phyloP scores from a whole-genome alignment of 1,140 invertebrate species.

The Potamilus streckersoni region DNA sequence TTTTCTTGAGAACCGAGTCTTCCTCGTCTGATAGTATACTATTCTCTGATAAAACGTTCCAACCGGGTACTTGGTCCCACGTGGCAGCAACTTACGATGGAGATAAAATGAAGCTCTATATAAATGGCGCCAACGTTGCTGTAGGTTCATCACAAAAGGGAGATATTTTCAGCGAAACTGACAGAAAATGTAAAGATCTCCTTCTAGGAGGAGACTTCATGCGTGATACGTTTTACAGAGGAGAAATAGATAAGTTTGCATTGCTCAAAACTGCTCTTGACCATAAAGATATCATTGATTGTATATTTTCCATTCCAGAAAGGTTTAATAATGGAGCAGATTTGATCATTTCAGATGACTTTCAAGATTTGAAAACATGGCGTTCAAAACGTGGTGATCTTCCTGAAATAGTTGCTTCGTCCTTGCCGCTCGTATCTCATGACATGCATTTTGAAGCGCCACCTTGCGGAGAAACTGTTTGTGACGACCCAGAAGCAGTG shows the following conservation, averaged over 20 bases:
- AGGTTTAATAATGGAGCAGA: background rate
- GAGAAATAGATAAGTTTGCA: constrained; percentile 28
- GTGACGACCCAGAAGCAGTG: constrained; percentile 57
- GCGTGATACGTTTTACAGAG: constrained; percentile 12
- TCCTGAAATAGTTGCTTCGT: constrained; percentile 26
- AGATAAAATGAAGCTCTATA: constrained; percentile 35
- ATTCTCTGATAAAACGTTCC: constrained; percentile 28
- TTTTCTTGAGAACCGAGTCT: constrained; percentile 39
- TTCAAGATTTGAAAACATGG: constrained; percentile 37
- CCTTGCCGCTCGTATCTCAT: constrained; percentile 31
- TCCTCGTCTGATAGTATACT: constrained; percentile 15
- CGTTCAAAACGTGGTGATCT: background rate
- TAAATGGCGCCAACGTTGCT: constrained; percentile 45
- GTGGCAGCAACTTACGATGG: constrained; percentile 44
- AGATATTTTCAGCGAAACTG: constrained; percentile 29
- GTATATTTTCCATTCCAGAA: constrained; percentile 6
- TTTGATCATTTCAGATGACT: constrained; percentile 31
- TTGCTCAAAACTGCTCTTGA: constrained; percentile 18
- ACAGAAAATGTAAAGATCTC: constrained; percentile 29
- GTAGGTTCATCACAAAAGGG: constrained; percentile 26
- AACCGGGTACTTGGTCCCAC: constrained; percentile 37
- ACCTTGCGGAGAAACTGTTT: constrained; percentile 56
- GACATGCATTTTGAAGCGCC: constrained; percentile 42
- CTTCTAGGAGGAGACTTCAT: constrained; percentile 32
- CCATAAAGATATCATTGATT: constrained; percentile 17